phyloP scores from a whole-genome alignment of 1,140 invertebrate genomes.

The Aphis craccivora region DNA sequence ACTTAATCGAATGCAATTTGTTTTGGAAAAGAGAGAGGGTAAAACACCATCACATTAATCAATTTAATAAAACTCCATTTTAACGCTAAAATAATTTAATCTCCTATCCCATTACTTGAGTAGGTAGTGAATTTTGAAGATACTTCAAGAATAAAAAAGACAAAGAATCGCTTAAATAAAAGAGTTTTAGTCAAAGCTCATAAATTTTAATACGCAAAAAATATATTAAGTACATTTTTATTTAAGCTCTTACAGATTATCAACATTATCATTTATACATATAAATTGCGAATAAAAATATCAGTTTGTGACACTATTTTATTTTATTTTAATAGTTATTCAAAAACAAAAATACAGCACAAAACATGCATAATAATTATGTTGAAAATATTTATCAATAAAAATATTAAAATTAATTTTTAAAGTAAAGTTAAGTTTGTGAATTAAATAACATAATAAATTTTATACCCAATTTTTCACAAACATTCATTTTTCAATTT shows the following conservation, averaged over 20 bases:
- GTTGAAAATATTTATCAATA: neutral
- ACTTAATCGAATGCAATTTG: neutral
- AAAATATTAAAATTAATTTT: conserved; percentile 10
- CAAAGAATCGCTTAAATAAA: neutral
- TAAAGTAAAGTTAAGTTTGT: neutral
- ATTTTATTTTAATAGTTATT: neutral
- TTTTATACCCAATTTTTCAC: neutral
- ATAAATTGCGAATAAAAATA: neutral
- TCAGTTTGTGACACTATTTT: neutral
- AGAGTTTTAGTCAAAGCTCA: neutral
- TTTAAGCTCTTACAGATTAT: neutral
- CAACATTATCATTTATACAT: neutral
- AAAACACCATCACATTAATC: neutral
- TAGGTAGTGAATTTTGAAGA: neutral
- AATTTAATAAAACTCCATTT: neutral
- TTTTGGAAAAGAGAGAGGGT: neutral
- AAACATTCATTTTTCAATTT: neutral
- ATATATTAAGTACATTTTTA: neutral
- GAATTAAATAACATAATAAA: neutral
- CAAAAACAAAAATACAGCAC: neutral
- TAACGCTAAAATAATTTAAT: neutral
- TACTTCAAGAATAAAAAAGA: neutral
- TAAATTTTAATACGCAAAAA: neutral
- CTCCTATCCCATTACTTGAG: neutral
- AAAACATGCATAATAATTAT: neutral